Base-by-base conservation (phyloP, 2,113 vertebrate genomes). In the Rhinogobius similis region DNA sequence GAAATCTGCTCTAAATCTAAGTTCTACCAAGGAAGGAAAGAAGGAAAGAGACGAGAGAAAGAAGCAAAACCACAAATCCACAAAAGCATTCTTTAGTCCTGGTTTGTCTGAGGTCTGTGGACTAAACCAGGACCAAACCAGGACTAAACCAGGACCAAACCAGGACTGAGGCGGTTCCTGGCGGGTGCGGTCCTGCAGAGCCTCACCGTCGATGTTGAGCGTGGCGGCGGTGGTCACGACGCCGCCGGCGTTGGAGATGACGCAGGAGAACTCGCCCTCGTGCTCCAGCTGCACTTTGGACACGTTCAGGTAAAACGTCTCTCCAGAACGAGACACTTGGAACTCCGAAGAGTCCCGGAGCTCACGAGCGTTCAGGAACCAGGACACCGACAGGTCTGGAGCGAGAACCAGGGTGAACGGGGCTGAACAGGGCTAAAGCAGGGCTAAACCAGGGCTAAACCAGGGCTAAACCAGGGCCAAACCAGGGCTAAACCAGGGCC, bases 291-390 rank as follows among this genome's bases (percentile, higher is more conserved):
- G 94, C 65, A 93, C 95, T 90, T 92, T 94, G 71, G 94, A 90
- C 64, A 99, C 95, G 73, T 97, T 96, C 82, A 99, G 72, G 62
- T 94, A 95, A 84, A 92, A 97, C 73, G 89, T 95, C 64, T 97
- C 94, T 89, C 95, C 97, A 86, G 92, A 94, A 7, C 94, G 96
- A 86, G 96, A 96, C 94, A 98, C 98, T 89, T 87, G 94, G 59
- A 95, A 96, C 89, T 94, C 92, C 0, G 95, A 89, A 0, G 97
- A 97, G 66, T 95, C 92, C 65, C 91, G 93, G 84, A 99, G 92
- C 91, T 98, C 95, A 86, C 90, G 94, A 77, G 95, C 93, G 70
- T 93, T 94, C 88, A 87, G 92, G 79, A 95, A 97, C 97, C 98
- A 99, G 63, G 94, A 92, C 20, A 96, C 77, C 84, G 93, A 95